These are phyloP conservation scores for Aphis gossypii DNA, from an alignment of 1,140 invertebrate species.

Conservation along the genomic window DNA sequence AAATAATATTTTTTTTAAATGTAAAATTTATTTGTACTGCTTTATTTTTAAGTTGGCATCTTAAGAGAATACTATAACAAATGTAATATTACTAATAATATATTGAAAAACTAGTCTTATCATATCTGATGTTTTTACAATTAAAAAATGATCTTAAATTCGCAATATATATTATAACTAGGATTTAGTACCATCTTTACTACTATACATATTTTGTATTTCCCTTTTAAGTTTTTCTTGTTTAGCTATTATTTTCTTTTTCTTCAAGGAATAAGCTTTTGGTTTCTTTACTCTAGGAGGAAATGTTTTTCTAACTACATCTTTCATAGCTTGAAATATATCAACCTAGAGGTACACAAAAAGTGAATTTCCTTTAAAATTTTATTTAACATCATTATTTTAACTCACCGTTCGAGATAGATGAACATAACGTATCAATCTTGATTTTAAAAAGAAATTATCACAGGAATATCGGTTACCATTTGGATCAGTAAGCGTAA, in stretches of 20 bases:
- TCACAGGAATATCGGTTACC: constrained; percentile 25
- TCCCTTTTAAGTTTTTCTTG: constrained; percentile 51
- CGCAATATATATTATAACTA: neutral
- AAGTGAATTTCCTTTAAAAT: neutral
- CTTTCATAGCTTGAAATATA: constrained; percentile 40
- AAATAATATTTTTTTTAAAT: neutral
- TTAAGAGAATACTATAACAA: neutral
- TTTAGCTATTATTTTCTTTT: neutral
- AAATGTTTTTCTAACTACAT: constrained; percentile 37
- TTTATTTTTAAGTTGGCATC: neutral
- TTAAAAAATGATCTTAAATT: neutral
- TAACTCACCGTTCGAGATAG: constrained; percentile 30
- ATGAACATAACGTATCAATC: constrained; percentile 54
- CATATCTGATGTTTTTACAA: neutral
- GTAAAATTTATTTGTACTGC: neutral
- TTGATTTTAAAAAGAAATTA: constrained; percentile 47
- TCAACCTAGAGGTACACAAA: neutral
- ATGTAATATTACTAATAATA: neutral
- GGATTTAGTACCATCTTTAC: neutral
- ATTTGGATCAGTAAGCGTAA: constrained; percentile 46
- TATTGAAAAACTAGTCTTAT: neutral
- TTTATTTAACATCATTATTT: neutral
- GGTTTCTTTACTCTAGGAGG: constrained; percentile 27
- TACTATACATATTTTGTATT: constrained; percentile 42
- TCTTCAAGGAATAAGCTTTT: constrained; percentile 3